These are phyloP conservation scores for Cervus canadensis DNA, from an alignment of 2,113 vertebrate species.

Conservation along the genomic window DNA sequence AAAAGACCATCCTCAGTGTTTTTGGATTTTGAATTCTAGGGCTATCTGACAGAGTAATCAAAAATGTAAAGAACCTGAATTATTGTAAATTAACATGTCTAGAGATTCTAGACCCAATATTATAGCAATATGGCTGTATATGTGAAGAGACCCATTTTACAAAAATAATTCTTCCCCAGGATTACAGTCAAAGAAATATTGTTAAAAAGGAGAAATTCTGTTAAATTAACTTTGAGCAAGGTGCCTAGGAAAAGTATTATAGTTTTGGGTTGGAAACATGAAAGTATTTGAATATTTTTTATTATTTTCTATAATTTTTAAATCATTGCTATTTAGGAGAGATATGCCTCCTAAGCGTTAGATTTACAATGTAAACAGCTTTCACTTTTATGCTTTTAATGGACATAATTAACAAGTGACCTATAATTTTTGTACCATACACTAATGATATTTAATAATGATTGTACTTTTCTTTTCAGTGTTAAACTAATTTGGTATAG, in stretches of 20 bases:
- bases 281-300: constrained; percentile 39
- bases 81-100: neutral
- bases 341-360: neutral
- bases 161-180: constrained; percentile 19
- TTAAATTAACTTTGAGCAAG: neutral
- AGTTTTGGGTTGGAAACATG: neutral
- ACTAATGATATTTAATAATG: constrained; percentile 25
- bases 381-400: constrained; percentile 39
- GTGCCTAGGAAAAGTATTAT: neutral
- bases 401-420: constrained; percentile 1
- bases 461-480: neutral
- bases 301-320: constrained; percentile 1
- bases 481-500: constrained; percentile 49
- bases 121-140: neutral
- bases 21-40: neutral
- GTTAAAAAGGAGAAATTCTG: neutral
- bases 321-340: neutral
- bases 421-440: constrained; percentile 29
- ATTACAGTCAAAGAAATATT: neutral
- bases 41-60: neutral
- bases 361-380: neutral
- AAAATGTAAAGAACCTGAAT: neutral
- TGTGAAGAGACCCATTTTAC: neutral
- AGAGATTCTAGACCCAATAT: neutral
- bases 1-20: neutral